phyloP scores from a whole-genome alignment of 2,888 invertebrate species.

The Sphecodes monilicornis region DNA sequence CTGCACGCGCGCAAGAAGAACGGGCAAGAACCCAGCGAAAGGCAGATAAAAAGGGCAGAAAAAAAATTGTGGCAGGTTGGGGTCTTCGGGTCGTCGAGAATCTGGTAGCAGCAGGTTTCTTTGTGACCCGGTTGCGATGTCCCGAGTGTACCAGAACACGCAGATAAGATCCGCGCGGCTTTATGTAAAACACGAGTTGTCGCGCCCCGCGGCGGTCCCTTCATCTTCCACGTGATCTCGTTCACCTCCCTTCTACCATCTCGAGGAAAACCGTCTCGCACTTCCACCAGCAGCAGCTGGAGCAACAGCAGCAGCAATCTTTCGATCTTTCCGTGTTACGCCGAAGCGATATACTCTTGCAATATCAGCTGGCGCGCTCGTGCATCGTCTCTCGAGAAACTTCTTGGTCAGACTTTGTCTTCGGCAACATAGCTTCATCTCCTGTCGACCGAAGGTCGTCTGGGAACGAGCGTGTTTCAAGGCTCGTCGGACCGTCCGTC shows the following conservation, averaged over 20 bases:
- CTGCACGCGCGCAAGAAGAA: background rate
- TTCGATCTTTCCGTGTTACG: slow-evolving; percentile 17
- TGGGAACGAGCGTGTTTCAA: slow-evolving; percentile 33
- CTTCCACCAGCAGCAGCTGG: background rate
- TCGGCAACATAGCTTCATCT: slow-evolving; percentile 24
- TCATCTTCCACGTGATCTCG: slow-evolving; percentile 56
- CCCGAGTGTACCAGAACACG: slow-evolving; percentile 45
- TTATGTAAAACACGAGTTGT: slow-evolving; percentile 78
- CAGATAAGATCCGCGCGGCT: slow-evolving; percentile 76
- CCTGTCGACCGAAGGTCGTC: slow-evolving; percentile 42
- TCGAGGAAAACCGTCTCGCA: background rate
- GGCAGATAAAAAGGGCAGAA: background rate
- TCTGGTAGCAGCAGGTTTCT: slow-evolving; percentile 52
- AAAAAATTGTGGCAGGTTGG: slow-evolving; percentile 45
- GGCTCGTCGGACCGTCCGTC: slow-evolving; percentile 8
- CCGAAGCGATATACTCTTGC: background rate
- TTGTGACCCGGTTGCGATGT: slow-evolving; percentile 71
- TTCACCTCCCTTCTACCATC: slow-evolving; percentile 3
- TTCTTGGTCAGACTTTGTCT: slow-evolving; percentile 28
- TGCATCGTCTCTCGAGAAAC: background rate
- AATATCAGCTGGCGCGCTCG: background rate
- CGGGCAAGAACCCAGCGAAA: background rate
- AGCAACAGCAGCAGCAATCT: background rate
- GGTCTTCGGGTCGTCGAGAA: slow-evolving; percentile 40
- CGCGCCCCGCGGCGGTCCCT: slow-evolving; percentile 69